phyloP scores from a whole-genome alignment of 1,140 invertebrate genomes.

The Hetaerina americana region DNA sequence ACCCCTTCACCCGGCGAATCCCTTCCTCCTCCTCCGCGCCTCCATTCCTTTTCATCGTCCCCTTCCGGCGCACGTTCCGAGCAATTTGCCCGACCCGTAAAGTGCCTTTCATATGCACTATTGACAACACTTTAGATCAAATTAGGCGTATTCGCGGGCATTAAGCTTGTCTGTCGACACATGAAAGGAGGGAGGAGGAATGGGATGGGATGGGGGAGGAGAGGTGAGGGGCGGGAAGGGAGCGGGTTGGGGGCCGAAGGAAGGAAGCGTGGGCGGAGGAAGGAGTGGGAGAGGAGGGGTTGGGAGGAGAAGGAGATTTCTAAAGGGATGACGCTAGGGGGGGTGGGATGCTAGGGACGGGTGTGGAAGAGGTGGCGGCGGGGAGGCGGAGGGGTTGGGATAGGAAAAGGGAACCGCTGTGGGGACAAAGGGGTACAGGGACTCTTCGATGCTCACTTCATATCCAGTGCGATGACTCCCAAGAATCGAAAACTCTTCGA shows the following conservation, averaged over 20 bases:
- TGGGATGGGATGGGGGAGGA: neutral
- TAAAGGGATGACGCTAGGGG: too few species aligned
- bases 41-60: neutral
- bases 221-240: neutral
- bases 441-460: too few species aligned
- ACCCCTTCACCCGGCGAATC: neutral
- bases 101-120: slow-evolving; percentile 11
- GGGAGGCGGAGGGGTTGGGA: too few species aligned
- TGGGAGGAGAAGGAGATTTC: too few species aligned
- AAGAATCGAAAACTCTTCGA: too few species aligned
- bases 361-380: too few species aligned
- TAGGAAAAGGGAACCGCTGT: too few species aligned
- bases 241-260: neutral
- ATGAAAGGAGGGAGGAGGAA: slow-evolving; percentile 7
- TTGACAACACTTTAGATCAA: slow-evolving; percentile 16
- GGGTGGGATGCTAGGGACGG: too few species aligned
- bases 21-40: slow-evolving; percentile 8
- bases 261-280: too few species aligned
- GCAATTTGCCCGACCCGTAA: slow-evolving; percentile 12
- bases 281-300: neutral
- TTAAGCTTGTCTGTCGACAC: slow-evolving; percentile 15
- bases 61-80: slow-evolving; percentile 10
- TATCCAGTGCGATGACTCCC: too few species aligned
- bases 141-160: slow-evolving; percentile 14
- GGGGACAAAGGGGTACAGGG: too few species aligned